Base-by-base conservation (phyloP, 2,888 invertebrate genomes). In the Hemistola chrysoprasaria region DNA sequence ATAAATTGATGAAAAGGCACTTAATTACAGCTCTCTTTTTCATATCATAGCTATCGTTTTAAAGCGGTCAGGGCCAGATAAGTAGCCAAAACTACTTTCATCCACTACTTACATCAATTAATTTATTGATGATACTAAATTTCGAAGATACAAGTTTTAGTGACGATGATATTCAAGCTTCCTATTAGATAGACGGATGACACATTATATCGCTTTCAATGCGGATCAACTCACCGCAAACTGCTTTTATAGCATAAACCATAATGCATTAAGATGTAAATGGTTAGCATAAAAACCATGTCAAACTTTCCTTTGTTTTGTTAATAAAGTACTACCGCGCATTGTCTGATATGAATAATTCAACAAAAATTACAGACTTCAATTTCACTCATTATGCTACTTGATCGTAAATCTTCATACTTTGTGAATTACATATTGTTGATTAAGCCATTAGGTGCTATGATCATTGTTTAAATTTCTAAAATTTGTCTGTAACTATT, bases 241-340 rank as follows among this genome's bases (percentile, higher is more conserved):
- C 41, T 50, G 42, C 49, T 41, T 59, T 55, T 48, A 53, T 57
- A 59, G 48, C 53, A 37, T 47, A 50, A 45, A 53, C 39, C 45
- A 47, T 50, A 52, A 37, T 42, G 21, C 26, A 42, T 8, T 6
- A 32, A 16, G 20, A 30, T 7, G 34, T 31, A 16, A 3, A 16
- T 16, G 16, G 16, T 16, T 16, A 16, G 4, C 32, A 22, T 34
- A 20, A 33, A 37, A 53, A 50, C 41, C 29, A 22, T 33, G 42
- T 37, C 20, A 30, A 10, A 39, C 34, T 38, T 39, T 44, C 43
- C 11, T 38, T 39, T 30, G 38, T 26, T 30, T 39, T 29, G 37
- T 33, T 31, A 6, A 25, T 37, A 11, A 34, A 33, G 38, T 20
- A 38, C 29, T 25, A 33, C 37, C 37, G 34, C 30, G 22, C 22